Percentiles rank a stretch among this genome's conserved stretches.
Conservation (phyloP, 2,113 vertebrate genomes). For the Cyprinodon brontotheroides region DNA sequence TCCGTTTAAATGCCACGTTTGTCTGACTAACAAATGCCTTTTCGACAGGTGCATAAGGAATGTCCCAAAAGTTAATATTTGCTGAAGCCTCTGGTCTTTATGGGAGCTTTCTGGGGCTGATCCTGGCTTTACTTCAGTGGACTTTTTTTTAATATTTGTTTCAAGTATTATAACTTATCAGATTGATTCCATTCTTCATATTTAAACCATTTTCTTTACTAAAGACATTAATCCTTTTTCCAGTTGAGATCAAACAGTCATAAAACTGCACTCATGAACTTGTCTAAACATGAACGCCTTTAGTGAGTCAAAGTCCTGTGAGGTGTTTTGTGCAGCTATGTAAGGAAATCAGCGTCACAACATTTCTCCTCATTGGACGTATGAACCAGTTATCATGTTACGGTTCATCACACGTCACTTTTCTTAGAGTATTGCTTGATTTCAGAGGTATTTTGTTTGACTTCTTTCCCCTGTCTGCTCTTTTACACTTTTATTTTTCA, state of each 20-base stretch:
- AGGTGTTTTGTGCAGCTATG: background rate
- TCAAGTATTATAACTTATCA: background rate
- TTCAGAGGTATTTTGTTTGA: background rate
- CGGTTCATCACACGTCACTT: background rate
- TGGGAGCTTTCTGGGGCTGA: background rate
- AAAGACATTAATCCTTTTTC: background rate
- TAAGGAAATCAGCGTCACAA: background rate
- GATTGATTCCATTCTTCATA: background rate
- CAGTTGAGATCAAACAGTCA: background rate
- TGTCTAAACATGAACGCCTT: background rate
- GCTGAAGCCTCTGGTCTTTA: conserved; percentile 13
- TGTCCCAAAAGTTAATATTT: conserved; percentile 24
- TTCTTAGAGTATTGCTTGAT: too few relatives aligned
- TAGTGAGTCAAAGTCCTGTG: background rate
- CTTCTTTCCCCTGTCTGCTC: conserved; percentile 29
- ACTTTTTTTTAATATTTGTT: background rate
- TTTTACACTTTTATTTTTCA: conserved; percentile 33
- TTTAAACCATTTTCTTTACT: background rate
- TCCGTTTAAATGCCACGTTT: conserved; percentile 9
- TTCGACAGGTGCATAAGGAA: conserved; percentile 26
- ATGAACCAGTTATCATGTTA: background rate
- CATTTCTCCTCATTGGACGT: background rate
- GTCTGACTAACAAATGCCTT: conserved; percentile 6
- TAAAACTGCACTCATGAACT: background rate
- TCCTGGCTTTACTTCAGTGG: background rate